Base-by-base conservation (phyloP, 2,888 invertebrate genomes). In the Dugesia japonica region DNA sequence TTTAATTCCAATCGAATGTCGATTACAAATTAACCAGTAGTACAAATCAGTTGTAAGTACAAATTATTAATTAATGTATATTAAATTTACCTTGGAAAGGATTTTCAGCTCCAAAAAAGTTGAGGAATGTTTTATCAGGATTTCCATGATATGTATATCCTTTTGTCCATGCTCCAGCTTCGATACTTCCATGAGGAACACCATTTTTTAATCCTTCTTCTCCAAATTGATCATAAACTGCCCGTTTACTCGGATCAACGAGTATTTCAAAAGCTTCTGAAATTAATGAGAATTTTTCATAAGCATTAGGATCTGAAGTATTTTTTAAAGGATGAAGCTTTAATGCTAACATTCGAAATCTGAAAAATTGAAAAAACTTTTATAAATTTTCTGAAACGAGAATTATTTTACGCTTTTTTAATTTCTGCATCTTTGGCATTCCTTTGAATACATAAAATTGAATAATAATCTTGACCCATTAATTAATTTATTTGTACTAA, bases 161-260 rank as follows among this genome's bases (percentile, higher is more conserved):
- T 72, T 82, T 80, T 13, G 83, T 83, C 84, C 84, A 85, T 15
- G 83, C 83, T 4, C 82, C 84, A 71, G 83, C 79, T 28, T 82
- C 82, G 0, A 80, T 82, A 79, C 81, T 81, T 7, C 83, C 89
- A 0, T 89, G 88, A 1, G 90, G 89, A 0, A 92, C 88, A 0
- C 92, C 92, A 81, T 87, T 88, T 83, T 91, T 91, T 71, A 93
- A 86, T 0, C 92, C 92, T 81, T 90, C 90, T 84, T 92, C 92
- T 0, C 93, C 93, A 84, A 90, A 92, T 81, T 91, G 90, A 84
- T 93, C 92, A 85, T 90, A 94, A 20, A 92, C 88, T 17, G 91
- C 89, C 77, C 84, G 80, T 78, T 83, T 84, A 27, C 82, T 80
- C 83, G 84, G 80, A 80, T 85, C 83, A 79, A 82, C 82, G 0